Percentiles rank a stretch among this genome's conserved stretches.
Conservation (phyloP, 2,888 invertebrate genomes). For the Antheraea yamamai region DNA sequence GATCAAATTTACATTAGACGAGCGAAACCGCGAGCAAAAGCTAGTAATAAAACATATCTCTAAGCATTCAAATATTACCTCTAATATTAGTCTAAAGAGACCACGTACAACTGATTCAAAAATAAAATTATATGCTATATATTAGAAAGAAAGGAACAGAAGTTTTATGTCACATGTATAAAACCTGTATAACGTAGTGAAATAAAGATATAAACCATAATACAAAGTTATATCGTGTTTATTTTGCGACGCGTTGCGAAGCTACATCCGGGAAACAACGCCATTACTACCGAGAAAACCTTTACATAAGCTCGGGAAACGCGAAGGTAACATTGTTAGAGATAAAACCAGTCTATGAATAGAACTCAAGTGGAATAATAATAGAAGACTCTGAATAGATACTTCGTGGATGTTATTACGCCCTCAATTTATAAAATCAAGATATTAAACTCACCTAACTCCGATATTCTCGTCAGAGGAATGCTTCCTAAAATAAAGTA, state of each 20-base stretch:
- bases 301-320: slow-evolving; percentile 16
- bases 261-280: slow-evolving; percentile 30
- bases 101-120: background rate
- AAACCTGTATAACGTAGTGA: background rate
- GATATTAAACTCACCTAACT: slow-evolving; percentile 68
- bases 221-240: slow-evolving; percentile 18
- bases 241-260: slow-evolving; percentile 19
- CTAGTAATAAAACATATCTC: background rate
- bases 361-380: background rate
- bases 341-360: slow-evolving; percentile 26
- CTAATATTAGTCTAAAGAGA: background rate
- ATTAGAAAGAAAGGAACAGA: background rate
- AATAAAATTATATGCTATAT: background rate
- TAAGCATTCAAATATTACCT: no score
- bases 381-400: background rate
- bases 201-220: slow-evolving; percentile 4
- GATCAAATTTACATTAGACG: no score
- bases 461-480: slow-evolving; percentile 82
- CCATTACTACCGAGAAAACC: background rate
- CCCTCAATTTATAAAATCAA: background rate
- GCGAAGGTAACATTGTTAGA: slow-evolving; percentile 30
- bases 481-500: slow-evolving; percentile 73
- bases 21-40: no score
- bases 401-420: background rate
- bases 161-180: background rate